These are phyloP conservation scores for Scaptomyza polygonia DNA, from an alignment of 2,888 invertebrate species.

Conservation along the genomic window DNA sequence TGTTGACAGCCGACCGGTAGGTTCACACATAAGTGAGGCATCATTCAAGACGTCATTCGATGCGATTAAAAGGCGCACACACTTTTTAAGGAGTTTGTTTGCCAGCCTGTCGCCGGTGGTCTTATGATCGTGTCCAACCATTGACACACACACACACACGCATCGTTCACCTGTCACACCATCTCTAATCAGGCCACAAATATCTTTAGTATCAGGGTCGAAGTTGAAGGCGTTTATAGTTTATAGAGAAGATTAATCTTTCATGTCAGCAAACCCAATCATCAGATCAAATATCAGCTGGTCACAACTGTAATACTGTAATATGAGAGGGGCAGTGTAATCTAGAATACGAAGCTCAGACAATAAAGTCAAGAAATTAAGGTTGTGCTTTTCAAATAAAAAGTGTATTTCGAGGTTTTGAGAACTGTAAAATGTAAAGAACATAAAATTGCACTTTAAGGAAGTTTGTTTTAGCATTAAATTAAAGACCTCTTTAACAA, in stretches of 20 bases:
- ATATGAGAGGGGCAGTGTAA: slow-evolving; percentile 18
- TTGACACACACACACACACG: slow-evolving; percentile 50
- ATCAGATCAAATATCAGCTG: slow-evolving; percentile 55
- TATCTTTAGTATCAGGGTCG: slow-evolving; percentile 35
- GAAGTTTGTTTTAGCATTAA: no score
- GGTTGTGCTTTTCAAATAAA: no score
- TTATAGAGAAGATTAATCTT: slow-evolving; percentile 43
- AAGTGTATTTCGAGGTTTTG: no score
- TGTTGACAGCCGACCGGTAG: slow-evolving; percentile 78
- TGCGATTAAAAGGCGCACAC: slow-evolving; percentile 71
- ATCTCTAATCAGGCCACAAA: slow-evolving; percentile 65
- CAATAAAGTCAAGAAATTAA: no score
- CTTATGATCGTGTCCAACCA: slow-evolving; percentile 47
- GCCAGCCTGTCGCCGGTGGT: slow-evolving; percentile 60
- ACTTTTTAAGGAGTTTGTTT: slow-evolving; percentile 62
- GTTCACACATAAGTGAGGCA: slow-evolving; percentile 79
- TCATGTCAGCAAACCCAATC: slow-evolving; percentile 19
- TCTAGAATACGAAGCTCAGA: no score
- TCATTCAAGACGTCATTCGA: slow-evolving; percentile 74
- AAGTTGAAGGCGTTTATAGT: slow-evolving; percentile 37
- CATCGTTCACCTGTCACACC: slow-evolving; percentile 68
- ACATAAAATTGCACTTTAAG: no score
- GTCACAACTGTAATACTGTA: slow-evolving; percentile 20
- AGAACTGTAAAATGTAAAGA: no score
- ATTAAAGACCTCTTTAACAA: no score